Evolutionary conservation across 1,140 invertebrate genomes (phyloP).

Genomic region (Mamestra configurata): DNA sequence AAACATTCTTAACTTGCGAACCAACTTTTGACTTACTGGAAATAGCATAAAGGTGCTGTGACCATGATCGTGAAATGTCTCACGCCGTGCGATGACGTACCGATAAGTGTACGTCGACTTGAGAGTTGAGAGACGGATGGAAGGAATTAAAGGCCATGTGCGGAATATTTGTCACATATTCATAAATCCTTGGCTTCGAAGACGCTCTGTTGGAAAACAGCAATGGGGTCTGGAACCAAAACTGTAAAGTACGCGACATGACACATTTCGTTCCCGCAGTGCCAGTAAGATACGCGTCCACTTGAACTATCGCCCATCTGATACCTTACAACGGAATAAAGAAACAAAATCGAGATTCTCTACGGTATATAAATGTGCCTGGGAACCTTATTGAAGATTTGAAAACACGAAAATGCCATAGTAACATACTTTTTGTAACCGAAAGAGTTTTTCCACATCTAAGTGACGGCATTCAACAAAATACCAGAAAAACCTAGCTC

Average conservation of each 20-base stretch:
- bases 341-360: too few species aligned
- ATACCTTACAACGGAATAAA: too few species aligned
- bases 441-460: too few species aligned
- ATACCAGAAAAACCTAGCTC: neutral
- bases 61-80: conserved; percentile 24
- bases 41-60: neutral
- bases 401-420: too few species aligned
- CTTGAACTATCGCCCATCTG: too few species aligned
- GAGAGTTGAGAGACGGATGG: conserved; percentile 2
- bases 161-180: neutral
- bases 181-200: neutral
- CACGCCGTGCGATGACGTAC: conserved; percentile 7
- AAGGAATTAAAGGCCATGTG: conserved; percentile 11
- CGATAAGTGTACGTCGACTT: conserved; percentile 16
- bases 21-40: neutral
- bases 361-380: too few species aligned
- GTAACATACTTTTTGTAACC: too few species aligned
- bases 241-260: neutral
- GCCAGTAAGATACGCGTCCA: too few species aligned
- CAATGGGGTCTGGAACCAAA: neutral
- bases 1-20: too few species aligned
- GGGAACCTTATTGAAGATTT: too few species aligned
- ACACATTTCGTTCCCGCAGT: neutral
- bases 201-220: neutral
- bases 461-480: too few species aligned